Conservation (phyloP, 2,797 vertebrate genomes). For the Sebastes matsubarae region DNA sequence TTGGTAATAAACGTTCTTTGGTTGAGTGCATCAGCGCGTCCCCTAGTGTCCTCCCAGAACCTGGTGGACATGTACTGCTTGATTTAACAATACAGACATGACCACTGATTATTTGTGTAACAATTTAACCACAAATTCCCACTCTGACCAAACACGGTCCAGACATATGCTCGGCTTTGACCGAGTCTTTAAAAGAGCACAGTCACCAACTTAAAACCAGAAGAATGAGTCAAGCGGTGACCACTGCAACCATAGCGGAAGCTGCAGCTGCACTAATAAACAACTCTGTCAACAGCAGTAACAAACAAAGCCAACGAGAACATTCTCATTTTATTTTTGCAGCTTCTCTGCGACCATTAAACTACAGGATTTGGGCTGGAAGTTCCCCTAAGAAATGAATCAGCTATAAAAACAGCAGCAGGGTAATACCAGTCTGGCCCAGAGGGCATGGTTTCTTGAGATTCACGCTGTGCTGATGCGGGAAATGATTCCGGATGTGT, state of each 20-base stretch:
- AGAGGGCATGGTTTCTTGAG: constrained; percentile 52
- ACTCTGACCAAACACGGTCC: too few species aligned
- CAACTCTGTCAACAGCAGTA: constrained; percentile 43
- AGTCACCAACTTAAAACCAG: constrained; percentile 21
- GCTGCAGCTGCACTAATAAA: constrained; percentile 42
- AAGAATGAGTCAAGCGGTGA: background rate
- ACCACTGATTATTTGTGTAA: too few species aligned
- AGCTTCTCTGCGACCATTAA: constrained; percentile 63
- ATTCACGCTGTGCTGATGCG: constrained; percentile 59
- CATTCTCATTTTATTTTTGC: constrained; percentile 63
- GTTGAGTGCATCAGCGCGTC: too few species aligned
- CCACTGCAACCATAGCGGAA: constrained; percentile 6
- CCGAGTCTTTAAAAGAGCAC: constrained; percentile 6
- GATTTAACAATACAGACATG: too few species aligned
- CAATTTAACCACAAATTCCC: too few species aligned
- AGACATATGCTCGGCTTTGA: too few species aligned
- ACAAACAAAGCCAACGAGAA: constrained; percentile 35
- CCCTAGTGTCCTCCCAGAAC: too few species aligned
- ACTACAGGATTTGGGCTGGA: constrained; percentile 63
- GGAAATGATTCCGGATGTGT: constrained; percentile 68
- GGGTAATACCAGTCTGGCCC: constrained; percentile 56
- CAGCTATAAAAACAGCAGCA: constrained; percentile 71
- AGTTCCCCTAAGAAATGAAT: constrained; percentile 71
- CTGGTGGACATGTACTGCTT: rapidly evolving
- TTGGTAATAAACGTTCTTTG: rapidly evolving